Evolutionary conservation across 2,797 vertebrate species (phyloP), one percentile per base, ranked within the genome.

Genomic region (Sebastes kiyomatsui): DNA sequence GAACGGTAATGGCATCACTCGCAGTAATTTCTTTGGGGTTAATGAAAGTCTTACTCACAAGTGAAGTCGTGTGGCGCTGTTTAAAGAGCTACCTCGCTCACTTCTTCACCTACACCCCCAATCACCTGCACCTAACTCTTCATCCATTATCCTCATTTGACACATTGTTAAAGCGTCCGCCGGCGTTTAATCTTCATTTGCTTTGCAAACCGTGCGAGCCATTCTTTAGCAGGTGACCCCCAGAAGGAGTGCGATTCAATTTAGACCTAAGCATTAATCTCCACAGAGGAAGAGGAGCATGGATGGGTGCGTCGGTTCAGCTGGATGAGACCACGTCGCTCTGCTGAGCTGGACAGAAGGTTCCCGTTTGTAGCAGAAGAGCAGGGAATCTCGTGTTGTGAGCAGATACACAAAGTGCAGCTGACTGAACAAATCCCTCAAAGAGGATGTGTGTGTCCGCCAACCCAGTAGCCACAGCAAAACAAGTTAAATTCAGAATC

Each of bases 121-220:
- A 79, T 83, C 82, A 78, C 81, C 68, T 60, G 76, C 81, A 74
- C 25, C 6, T 78, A 78, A 77, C 76, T 81, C 81, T 67, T 78
- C 85, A 87, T 90, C 79, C 32, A 64, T 67, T 60, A 75, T 66
- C 75, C 75, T 83, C 35, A 12, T 85, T 42, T 72, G 68, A 82
- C 74, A 75, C 79, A 42, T 77, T 67, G 84, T 79, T 83, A 74
- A 83, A 86, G 55, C 22, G 7, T 32, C 72, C 4, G 2, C 38
- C 75, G 46, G 25, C 73, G 58, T 88, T 94, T 90, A 88, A 91
- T 92, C 90, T 90, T 90, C 38, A 86, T 94, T 92, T 88, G 75
- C 76, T 84, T 74, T 65, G 67, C 4, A 79, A 82, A 82, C 67
- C 87, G 80, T 23, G 62, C 59, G 30, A 22, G 71, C 69, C 42